These are phyloP conservation scores for Phlogophora meticulosa DNA, from an alignment of 2,888 invertebrate genomes.

Conservation along the genomic window DNA sequence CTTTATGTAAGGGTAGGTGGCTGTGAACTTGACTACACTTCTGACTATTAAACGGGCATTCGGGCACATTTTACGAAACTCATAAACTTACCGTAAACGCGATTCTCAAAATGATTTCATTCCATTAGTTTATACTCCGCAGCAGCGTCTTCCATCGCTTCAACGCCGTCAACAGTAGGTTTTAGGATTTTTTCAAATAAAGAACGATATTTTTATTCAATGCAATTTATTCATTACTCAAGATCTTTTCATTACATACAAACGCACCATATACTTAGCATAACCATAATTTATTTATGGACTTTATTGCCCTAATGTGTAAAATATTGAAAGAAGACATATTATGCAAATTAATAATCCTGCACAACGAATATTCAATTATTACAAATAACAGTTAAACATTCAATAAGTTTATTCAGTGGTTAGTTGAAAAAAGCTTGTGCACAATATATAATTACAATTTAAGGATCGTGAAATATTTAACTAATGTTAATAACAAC, in stretches of 20 bases:
- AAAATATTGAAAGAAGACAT: constrained; percentile 67
- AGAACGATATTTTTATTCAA: constrained; percentile 74
- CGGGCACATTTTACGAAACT: no score
- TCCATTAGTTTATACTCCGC: no score
- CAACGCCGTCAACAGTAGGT: no score
- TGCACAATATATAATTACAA: constrained; percentile 59
- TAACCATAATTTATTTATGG: constrained; percentile 81
- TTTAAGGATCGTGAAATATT: constrained; percentile 55
- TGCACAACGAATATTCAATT: constrained; percentile 57
- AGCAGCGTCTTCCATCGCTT: no score
- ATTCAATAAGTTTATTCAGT: constrained; percentile 49
- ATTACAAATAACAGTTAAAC: constrained; percentile 53
- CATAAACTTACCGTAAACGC: no score
- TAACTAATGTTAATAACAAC: constrained; percentile 54
- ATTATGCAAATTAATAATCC: constrained; percentile 62
- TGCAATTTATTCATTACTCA: constrained; percentile 88
- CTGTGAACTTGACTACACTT: no score
- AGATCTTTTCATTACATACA: constrained; percentile 87
- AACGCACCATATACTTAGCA: constrained; percentile 90
- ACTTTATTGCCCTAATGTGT: constrained; percentile 67
- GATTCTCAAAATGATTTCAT: no score
- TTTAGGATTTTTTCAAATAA: constrained; percentile 23
- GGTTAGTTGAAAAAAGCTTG: constrained; percentile 61
- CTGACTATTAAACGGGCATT: no score
- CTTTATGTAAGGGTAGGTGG: no score